Percentiles rank a stretch among this genome's conserved stretches.
phyloP scores from a whole-genome alignment of 2,888 invertebrate genomes.

The Folsomia manolachei region DNA sequence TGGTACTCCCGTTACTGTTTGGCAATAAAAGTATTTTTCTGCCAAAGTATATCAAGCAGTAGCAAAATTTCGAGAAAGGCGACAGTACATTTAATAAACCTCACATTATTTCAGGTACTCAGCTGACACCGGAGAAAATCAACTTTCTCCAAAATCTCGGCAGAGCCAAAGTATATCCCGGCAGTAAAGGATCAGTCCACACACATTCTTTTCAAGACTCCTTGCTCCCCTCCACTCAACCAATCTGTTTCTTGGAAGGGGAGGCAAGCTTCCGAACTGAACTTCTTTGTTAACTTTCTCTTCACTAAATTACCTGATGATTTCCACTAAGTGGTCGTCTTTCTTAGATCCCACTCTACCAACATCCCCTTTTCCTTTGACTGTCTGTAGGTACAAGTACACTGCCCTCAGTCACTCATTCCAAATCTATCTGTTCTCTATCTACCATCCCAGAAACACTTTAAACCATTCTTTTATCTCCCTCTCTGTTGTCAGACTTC shows the following conservation, averaged over 20 bases:
- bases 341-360: not conserved
- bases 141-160: not conserved
- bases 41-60: too few species aligned
- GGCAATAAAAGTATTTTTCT: too few species aligned
- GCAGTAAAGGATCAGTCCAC: not conserved
- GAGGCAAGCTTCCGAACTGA: not conserved
- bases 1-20: not conserved
- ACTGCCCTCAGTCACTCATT: not conserved
- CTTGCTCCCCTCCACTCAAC: not conserved
- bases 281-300: slow-evolving; percentile 5
- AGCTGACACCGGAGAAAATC: not conserved
- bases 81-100: too few species aligned
- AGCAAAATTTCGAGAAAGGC: too few species aligned
- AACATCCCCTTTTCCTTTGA: not conserved
- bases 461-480: not conserved
- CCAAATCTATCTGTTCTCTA: not conserved
- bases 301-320: slow-evolving; percentile 17
- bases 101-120: too few species aligned
- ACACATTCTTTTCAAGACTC: too few species aligned
- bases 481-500: too few species aligned
- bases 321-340: slow-evolving; percentile 15
- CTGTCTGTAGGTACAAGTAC: too few species aligned
- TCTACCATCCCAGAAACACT: too few species aligned
- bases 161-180: not conserved
- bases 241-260: not conserved